Conservation (phyloP, 1,140 invertebrate genomes). For the Bombyx mandarina region DNA sequence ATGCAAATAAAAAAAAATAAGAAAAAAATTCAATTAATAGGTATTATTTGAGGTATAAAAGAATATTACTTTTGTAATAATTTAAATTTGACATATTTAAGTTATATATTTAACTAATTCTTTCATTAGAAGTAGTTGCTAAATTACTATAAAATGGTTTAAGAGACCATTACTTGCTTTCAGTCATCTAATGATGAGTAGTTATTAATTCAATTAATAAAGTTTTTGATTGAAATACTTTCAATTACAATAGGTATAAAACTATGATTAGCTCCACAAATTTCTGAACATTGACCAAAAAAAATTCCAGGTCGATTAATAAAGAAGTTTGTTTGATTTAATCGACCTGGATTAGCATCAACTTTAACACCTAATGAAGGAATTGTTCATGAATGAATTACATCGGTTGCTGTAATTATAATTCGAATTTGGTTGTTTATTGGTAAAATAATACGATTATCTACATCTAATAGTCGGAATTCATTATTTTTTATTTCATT, state of each 20-base stretch:
- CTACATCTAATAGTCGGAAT: too few species aligned
- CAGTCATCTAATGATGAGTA: slow-evolving; percentile 74
- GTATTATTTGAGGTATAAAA: slow-evolving; percentile 71
- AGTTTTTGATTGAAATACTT: slow-evolving; percentile 5
- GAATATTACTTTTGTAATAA: too few species aligned
- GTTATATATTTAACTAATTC: slow-evolving; percentile 67
- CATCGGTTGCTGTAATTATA: slow-evolving; percentile 74
- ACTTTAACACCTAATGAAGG: slow-evolving; percentile 76
- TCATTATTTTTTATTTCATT: too few species aligned
- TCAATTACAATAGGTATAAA: slow-evolving; percentile 5
- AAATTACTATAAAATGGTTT: slow-evolving; percentile 66
- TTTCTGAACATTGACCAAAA: slow-evolving; percentile 84
- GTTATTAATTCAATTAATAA: slow-evolving; percentile 64
- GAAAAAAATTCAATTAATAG: slow-evolving; percentile 67
- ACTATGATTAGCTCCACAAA: slow-evolving; percentile 73
- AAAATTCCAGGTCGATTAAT: slow-evolving; percentile 73
- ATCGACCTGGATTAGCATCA: slow-evolving; percentile 76
- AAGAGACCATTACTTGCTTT: slow-evolving; percentile 74
- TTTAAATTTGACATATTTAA: too few species aligned
- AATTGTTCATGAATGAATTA: slow-evolving; percentile 79
- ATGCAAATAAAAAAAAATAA: slow-evolving; percentile 63
- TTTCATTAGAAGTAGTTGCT: too few species aligned
- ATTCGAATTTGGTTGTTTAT: slow-evolving; percentile 72
- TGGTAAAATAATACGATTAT: slow-evolving; percentile 74
- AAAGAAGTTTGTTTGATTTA: slow-evolving; percentile 77